These are phyloP conservation scores for Rhopalosiphum padi DNA, from an alignment of 1,140 invertebrate genomes.

Conservation along the genomic window DNA sequence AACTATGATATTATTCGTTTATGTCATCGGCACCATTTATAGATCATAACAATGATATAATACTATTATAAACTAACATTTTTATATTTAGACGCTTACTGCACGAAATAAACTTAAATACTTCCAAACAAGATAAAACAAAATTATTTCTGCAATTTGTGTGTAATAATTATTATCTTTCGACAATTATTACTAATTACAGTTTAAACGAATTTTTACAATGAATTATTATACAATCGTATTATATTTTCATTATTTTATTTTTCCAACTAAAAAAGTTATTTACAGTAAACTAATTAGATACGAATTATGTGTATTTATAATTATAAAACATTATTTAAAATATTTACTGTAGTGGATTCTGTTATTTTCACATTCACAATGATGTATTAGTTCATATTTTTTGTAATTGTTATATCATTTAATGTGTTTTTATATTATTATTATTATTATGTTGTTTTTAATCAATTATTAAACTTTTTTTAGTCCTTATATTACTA, in stretches of 20 bases:
- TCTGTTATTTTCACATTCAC: neutral
- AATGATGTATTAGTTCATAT: neutral
- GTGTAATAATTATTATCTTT: neutral
- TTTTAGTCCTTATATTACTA: too few species aligned
- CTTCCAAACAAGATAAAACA: neutral
- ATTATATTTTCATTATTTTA: neutral
- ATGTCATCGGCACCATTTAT: neutral
- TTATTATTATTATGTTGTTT: neutral
- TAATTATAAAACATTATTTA: neutral
- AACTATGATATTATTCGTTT: neutral
- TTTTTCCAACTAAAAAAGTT: neutral
- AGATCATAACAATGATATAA: neutral
- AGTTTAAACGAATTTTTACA: neutral
- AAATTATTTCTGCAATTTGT: neutral
- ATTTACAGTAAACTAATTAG: neutral
- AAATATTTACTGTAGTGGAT: neutral
- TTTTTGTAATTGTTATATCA: neutral
- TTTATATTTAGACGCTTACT: neutral
- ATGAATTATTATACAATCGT: neutral
- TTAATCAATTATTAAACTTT: neutral
- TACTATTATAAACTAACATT: neutral
- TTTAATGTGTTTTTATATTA: neutral
- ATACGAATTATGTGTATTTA: neutral
- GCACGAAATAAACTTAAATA: neutral
- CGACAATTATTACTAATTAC: neutral